Percentiles rank a stretch among this genome's conserved stretches.
phyloP scores from a whole-genome alignment of 2,888 invertebrate species.

The Tupiocoris notatus region DNA sequence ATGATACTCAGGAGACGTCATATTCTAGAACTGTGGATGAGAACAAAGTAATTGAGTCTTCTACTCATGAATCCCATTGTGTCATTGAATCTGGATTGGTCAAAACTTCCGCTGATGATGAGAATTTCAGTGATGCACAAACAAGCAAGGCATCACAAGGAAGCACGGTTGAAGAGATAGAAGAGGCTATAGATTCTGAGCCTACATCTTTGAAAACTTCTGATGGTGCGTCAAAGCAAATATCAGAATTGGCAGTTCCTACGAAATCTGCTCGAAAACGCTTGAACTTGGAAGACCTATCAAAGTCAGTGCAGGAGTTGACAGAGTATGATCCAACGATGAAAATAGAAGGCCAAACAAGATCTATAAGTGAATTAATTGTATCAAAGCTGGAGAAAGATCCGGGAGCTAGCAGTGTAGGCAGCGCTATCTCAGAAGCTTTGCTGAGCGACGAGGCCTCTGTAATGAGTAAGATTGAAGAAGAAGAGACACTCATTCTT shows the following conservation, averaged over 20 bases:
- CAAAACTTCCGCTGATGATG: no score
- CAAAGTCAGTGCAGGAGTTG: not conserved
- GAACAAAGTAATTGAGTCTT: no score
- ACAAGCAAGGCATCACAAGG: no score
- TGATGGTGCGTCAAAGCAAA: not conserved
- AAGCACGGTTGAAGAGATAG: no score
- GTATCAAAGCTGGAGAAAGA: not conserved
- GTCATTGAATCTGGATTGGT: no score
- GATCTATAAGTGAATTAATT: slow-evolving; percentile 31
- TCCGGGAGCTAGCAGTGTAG: not conserved
- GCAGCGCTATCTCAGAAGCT: slow-evolving; percentile 13
- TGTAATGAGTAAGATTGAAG: not conserved
- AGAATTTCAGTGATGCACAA: no score
- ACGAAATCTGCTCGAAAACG: slow-evolving; percentile 21
- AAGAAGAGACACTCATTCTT: not conserved
- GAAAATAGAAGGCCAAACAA: slow-evolving; percentile 20
- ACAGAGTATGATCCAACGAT: slow-evolving; percentile 23
- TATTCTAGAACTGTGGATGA: no score
- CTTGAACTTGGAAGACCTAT: not conserved
- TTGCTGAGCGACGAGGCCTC: slow-evolving; percentile 2
- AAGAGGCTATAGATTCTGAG: not conserved
- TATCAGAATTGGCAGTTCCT: not conserved
- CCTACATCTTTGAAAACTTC: not conserved
- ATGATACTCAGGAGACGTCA: no score
- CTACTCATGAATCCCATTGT: no score